phyloP scores from a whole-genome alignment of 2,113 vertebrate species.

The Urocynchramus pylzowi region DNA sequence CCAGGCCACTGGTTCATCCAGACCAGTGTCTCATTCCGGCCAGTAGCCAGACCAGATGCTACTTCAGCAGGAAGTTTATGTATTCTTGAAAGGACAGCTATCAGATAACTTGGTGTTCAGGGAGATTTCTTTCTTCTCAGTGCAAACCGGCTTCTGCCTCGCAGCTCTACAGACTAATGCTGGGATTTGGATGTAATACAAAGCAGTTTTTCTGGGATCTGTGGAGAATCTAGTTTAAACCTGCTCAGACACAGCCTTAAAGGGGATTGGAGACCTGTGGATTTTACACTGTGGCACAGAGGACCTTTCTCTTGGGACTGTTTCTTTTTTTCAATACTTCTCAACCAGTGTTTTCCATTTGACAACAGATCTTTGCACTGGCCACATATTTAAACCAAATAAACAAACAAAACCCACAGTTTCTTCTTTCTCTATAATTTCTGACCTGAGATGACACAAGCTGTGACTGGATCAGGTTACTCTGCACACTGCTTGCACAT shows the following conservation, averaged over 20 bases:
- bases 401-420: slow-evolving; percentile 39
- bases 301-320: not conserved
- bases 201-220: slow-evolving; percentile 11
- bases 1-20: not conserved
- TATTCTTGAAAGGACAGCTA: not conserved
- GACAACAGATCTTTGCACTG: not conserved
- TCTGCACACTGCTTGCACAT: not conserved
- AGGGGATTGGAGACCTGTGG: not conserved
- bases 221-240: not conserved
- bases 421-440: slow-evolving; percentile 51
- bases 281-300: not conserved
- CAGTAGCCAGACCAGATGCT: not conserved
- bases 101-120: not conserved
- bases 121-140: not conserved
- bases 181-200: not conserved
- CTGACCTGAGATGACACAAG: slow-evolving; percentile 51
- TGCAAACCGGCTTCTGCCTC: not conserved
- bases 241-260: not conserved
- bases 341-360: slow-evolving; percentile 13
- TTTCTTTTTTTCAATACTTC: not conserved
- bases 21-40: not conserved
- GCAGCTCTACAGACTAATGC: not conserved
- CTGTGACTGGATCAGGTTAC: slow-evolving; percentile 6
- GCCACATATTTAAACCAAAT: not conserved
- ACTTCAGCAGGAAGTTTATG: not conserved